Base-by-base conservation (phyloP, 2,888 invertebrate species). In the Eugnorisma glareosa region DNA sequence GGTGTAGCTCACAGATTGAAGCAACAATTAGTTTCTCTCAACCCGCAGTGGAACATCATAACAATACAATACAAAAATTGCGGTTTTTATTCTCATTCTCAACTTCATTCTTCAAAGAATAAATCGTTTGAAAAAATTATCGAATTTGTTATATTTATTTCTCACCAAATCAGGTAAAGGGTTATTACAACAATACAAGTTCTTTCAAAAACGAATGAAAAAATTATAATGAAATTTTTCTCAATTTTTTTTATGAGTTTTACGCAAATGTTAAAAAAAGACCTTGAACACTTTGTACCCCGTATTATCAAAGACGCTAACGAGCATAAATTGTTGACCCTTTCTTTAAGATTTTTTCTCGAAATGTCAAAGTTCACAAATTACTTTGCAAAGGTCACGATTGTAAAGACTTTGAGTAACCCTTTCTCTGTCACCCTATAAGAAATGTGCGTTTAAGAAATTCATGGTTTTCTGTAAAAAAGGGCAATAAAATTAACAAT, bases 321-420 rank as follows among this genome's bases (percentile, higher is more conserved):
- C 86, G 40, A 86, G 67, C 43, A 18, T 4, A 75, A 86, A 79
- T 79, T 69, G 67, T 71, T 86, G 83, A 86, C 79, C 75, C 48
- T 61, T 67, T 67, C 61, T 76, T 68, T 71, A 37, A 67, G 11
- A 54, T 59, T 70, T 86, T 80, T 75, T 86, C 31, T 10, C 13
- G 43, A 73, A 75, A 86, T 72, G 82, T 84, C 86, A 86, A 88
- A 87, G 86, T 73, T 88, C 77, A 68, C 69, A 31, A 61, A 75
- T 72, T 78, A 78, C 21, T 40, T 70, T 11, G 69, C 35, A 74
- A 84, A 86, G 79, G 83, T 79, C 73, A 86, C 31, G 45, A 59
- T 75, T 70, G 48, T 68, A 31, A 64, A 54, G 35, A 48, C 37
- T 40, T 54, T 4, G 28, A n/a, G 13, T 48, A 18, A 71, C 72